phyloP scores from a whole-genome alignment of 1,140 invertebrate species.

The Zaprionus nigranus region DNA sequence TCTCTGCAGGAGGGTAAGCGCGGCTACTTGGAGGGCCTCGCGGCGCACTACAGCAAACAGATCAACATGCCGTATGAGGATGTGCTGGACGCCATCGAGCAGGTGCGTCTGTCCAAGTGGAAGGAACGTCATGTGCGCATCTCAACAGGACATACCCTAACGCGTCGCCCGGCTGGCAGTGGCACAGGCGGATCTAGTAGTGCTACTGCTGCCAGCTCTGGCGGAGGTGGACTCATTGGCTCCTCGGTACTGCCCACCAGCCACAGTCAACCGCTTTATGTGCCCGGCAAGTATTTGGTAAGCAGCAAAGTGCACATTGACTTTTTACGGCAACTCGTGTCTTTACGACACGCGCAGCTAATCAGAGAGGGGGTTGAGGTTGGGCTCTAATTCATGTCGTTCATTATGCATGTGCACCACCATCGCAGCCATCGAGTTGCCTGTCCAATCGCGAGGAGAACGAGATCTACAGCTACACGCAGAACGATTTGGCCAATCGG shows the following conservation, averaged over 20 bases:
- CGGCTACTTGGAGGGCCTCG: slow-evolving; percentile 94
- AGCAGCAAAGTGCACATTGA: slow-evolving; percentile 85
- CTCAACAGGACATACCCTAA: slow-evolving; percentile 84
- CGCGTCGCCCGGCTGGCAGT: slow-evolving; percentile 52
- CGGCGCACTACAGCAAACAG: slow-evolving; percentile 94
- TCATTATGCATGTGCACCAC: slow-evolving; percentile 65
- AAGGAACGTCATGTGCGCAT: slow-evolving; percentile 87
- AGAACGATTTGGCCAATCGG: slow-evolving; percentile 82
- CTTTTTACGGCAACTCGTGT: slow-evolving; percentile 56
- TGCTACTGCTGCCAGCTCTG: slow-evolving; percentile 25
- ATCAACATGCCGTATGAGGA: slow-evolving; percentile 95
- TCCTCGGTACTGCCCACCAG: slow-evolving; percentile 84
- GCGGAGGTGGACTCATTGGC: slow-evolving; percentile 70
- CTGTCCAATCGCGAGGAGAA: slow-evolving; percentile 96
- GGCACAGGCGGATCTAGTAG: slow-evolving; percentile 37
- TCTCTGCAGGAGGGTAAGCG: slow-evolving; percentile 91
- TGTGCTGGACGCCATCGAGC: slow-evolving; percentile 88
- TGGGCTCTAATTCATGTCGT: slow-evolving; percentile 71
- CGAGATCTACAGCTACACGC: slow-evolving; percentile 94
- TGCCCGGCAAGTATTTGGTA: slow-evolving; percentile 95
- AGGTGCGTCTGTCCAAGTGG: slow-evolving; percentile 88
- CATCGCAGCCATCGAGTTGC: slow-evolving; percentile 92
- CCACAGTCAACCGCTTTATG: slow-evolving; percentile 91
- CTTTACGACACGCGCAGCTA: slow-evolving; percentile 63
- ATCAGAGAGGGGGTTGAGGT: neutral